Evolutionary conservation across 2,797 vertebrate species (phyloP).

Genomic region (Poeciliopsis turneri): DNA sequence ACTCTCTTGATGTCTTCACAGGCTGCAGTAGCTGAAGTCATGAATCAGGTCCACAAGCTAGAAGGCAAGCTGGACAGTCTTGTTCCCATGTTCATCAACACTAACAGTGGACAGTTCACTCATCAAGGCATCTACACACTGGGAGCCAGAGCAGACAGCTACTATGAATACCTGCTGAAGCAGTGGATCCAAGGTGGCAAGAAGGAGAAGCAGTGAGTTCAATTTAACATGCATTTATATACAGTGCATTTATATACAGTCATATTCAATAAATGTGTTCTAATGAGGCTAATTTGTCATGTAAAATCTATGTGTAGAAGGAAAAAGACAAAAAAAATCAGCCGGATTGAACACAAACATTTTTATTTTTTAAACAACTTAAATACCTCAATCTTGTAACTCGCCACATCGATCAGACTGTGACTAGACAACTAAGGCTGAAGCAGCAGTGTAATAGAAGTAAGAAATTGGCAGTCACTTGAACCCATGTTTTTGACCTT

Average conservation of each 20-base stretch:
- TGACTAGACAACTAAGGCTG: too few relatives aligned
- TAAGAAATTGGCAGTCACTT: too few relatives aligned
- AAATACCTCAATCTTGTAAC: too few relatives aligned
- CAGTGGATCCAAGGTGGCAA: conserved; percentile 98
- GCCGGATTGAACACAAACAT: too few relatives aligned
- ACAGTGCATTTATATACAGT: neutral
- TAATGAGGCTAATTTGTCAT: neutral
- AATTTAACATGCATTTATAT: neutral
- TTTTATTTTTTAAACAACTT: too few relatives aligned
- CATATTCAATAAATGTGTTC: neutral
- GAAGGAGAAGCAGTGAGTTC: conserved; percentile 85
- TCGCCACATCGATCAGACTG: too few relatives aligned
- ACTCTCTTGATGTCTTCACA: conserved; percentile 48
- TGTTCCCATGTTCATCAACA: conserved; percentile 99
- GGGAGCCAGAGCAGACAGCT: conserved; percentile 95
- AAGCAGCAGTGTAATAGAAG: too few relatives aligned
- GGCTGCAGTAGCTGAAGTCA: conserved; percentile 90
- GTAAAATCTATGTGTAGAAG: too few relatives aligned
- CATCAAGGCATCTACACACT: conserved; percentile 91
- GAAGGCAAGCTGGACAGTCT: conserved; percentile 93
- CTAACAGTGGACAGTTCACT: conserved; percentile 93
- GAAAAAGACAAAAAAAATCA: too few relatives aligned
- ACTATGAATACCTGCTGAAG: conserved; percentile 97
- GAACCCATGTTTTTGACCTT: too few relatives aligned
- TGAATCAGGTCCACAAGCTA: conserved; percentile 85